Evolutionary conservation across 1,140 invertebrate species (phyloP), one percentile per base, ranked within the genome.

Genomic region (Asobara japonica): DNA sequence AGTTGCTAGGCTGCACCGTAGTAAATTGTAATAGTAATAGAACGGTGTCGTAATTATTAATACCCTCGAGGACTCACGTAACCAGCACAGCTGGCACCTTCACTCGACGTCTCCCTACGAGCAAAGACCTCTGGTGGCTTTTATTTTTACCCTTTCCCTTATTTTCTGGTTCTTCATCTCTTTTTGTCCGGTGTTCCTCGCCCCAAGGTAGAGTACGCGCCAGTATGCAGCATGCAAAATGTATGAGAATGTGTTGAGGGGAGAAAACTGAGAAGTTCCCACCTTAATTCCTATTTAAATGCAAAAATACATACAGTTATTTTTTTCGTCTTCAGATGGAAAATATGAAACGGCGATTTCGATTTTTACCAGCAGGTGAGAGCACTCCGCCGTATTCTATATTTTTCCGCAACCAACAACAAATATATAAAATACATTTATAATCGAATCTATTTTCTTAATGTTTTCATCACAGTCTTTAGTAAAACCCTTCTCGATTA

Each of bases 141-240:
- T 56, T 51, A 1, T 51, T 56, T 25, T 60, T 29, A 60, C 22
- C 22, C 22, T 62, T 62, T 62, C 22, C 27, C 10, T 31, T 13
- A 29, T 29, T 31, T 33, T 31, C 29, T 16, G 25, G 25, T 31
- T 30, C 60, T 31, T 31, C 29, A 31, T 62, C 29, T 62, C 11
- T 27, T 60, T 16, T 31, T 62, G 13, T 30, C 29, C 29, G 25
- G 10, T 16, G 60, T 30, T 30, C 31, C 29, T 62, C 31, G 60
- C 60, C 60, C n/a, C 27, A 13, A 31, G 60, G 60, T 62, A 16
- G 27, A 29, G 60, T 62, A 62, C 60, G 60, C 60, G 60, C 60
- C 29, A 62, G 60, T 30, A 62, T 62, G 60, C 29, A 30, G 60
- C n/a, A 62, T 62, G 29, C 60, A 62, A 62, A 62, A 62, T 62